Evolutionary conservation across 2,113 vertebrate species (phyloP).

Genomic region (Sturnira hondurensis): DNA sequence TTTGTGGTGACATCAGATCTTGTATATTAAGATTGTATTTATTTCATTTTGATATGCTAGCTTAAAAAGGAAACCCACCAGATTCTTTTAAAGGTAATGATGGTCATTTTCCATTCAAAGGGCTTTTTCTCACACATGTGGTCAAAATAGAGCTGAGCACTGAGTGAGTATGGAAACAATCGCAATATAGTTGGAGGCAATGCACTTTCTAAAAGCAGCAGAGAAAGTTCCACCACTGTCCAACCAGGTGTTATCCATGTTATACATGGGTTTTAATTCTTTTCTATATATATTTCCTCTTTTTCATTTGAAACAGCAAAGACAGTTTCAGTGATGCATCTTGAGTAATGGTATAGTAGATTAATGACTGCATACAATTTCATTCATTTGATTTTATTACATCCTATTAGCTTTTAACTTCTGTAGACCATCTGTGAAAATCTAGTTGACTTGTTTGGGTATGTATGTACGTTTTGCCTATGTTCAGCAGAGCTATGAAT

Average conservation of each 20-base stretch:
- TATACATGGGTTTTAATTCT: conserved; percentile 13
- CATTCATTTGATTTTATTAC: conserved; percentile 63
- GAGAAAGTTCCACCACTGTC: background rate
- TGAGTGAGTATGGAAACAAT: background rate
- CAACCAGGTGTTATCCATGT: background rate
- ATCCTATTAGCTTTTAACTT: conserved; percentile 63
- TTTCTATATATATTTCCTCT: conserved; percentile 2
- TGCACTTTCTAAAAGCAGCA: background rate
- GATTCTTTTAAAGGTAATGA: background rate
- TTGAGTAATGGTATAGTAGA: conserved; percentile 37
- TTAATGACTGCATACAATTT: conserved; percentile 58
- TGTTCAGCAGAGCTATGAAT: conserved; percentile 30
- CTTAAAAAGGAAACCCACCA: background rate
- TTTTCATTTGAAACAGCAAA: conserved; percentile 15
- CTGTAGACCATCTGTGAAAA: conserved; percentile 57
- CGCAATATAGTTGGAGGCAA: background rate
- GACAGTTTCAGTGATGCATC: conserved; percentile 48
- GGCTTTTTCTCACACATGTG: background rate
- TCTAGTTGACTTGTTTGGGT: background rate
- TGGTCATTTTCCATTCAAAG: background rate
- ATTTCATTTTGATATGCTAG: background rate
- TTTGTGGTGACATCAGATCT: background rate
- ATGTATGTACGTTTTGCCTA: background rate
- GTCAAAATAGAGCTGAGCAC: background rate
- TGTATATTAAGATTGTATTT: background rate